Base-by-base conservation (phyloP, 2,888 invertebrate species). In the Meta bourneti region DNA sequence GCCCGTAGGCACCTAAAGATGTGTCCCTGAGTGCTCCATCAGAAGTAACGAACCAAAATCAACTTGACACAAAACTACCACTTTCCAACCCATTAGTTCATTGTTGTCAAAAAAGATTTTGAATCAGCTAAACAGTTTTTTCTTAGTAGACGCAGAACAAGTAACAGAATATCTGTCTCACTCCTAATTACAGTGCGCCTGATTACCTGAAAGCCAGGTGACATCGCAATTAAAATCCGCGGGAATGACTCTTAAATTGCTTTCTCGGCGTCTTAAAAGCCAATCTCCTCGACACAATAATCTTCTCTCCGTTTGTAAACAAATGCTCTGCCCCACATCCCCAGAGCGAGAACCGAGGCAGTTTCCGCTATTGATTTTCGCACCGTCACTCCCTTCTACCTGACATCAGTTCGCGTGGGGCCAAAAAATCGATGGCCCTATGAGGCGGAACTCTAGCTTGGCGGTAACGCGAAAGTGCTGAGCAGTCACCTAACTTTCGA, bases 281-380 rank as follows among this genome's bases (percentile, higher is more conserved):
- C 16, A 61, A 6, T 61, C 61, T 61, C 34, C 34, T 9, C 13
- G 61, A 61, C 16, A 11, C 61, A 6, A 16, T 61, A 61, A 61
- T 61, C 61, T 61, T 7, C 61, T 61, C 61, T 61, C 61, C 61
- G 61, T 61, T 61, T 61, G 61, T 61, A 61, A 61, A 61, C 61
- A 61, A 61, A 61, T 9, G 61, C 61, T 61, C 79, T 48, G 49
- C 20, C 48, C 19, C 54, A 49, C 69, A 48, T n/a, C 11, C 69
- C 34, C 34, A 34, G 34, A 34, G 34, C n/a, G 11, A 61, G 80
- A n/a, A n/a, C n/a, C n/a, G 51, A 81, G 13, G 61, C 51, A 48
- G 82, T 16, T 82, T 89, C 82, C 89, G 77, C 69, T 77, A 89
- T 89, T 78, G 89, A 89, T 89, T 89, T 89, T 51, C 13, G 7